Base-by-base conservation (phyloP, 2,888 invertebrate genomes). In the Papilio demoleus region DNA sequence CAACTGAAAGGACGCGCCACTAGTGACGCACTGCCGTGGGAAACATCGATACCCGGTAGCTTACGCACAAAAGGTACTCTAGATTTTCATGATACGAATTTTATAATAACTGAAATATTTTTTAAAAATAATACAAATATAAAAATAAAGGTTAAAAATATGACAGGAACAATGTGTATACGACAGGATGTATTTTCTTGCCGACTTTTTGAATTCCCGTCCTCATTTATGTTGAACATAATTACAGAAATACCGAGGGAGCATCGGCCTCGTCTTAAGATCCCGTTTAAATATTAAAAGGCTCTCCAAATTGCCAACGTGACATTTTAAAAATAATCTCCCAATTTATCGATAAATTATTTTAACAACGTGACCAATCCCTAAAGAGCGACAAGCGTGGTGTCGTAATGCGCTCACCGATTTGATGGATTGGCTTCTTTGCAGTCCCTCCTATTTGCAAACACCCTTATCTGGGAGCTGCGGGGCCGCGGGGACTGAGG, bases 391-490 rank as follows among this genome's bases (percentile, higher is more conserved):
- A 88, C 88, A 84, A 81, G 79, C 84, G 80, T 81, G 89, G 91
- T 88, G 91, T 90, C 90, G 91, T 91, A 91, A 92, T 90, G 89
- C 90, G 89, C 84, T 88, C 88, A 82, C 81, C 88, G 83, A 89
- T 92, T 92, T 92, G 92, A 92, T 92, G 92, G 92, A 92, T 92
- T 92, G 92, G 92, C 92, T 92, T 91, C 92, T 91, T 90, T 88
- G 87, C 88, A 82, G 83, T 82, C 90, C 89, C 89, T 86, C 83
- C 88, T 92, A 91, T 92, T 91, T 91, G 91, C 91, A 92, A 92
- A 91, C 90, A 90, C 92, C 92, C 92, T 89, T 88, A 88, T 88
- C 88, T 82, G 84, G 80, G 77, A 76, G 77, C 70, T 70, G 73
- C 79, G 79, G 78, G 68, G 67, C 65, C 61, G 65, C 65, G 68